Evolutionary conservation across 2,888 invertebrate species (phyloP), one percentile per base, ranked within the genome.

Genomic region (Nephrocerus scutellatus): DNA sequence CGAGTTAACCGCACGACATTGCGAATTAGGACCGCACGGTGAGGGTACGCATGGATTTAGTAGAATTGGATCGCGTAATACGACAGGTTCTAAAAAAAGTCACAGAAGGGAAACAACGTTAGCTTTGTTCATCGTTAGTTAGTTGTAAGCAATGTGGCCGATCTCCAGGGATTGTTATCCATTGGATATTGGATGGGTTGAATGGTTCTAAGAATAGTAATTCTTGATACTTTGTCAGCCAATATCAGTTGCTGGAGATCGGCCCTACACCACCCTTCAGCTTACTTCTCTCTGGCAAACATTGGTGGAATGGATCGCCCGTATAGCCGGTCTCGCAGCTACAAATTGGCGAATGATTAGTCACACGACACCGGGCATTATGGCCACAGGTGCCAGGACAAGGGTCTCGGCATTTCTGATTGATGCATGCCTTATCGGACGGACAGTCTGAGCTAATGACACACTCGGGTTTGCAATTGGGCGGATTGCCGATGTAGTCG

Each of bases 321-420:
- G 79, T 79, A 54, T 75, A 77, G 46, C 76, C 77, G 12, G 72
- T 61, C 16, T 75, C 73, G 56, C 86, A 86, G 45, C 74, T 77
- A 59, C 86, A 86, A 53, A 84, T 80, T 2, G 84, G 82, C 54
- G 80, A 80, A 59, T 86, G 85, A 63, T 84, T 83, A 22, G 81
- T 75, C 24, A 83, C 82, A 55, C 75, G 75, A 60, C 86, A 87
- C 49, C 74, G 72, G 3, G 85, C 82, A 54, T 77, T 76, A 13
- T 76, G 68, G 19, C 84, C 85, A 62, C 85, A 85, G n/a, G 82
- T 76, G 36, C 82, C 83, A 15, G 72, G 71, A 54, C 84, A 84
- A 14, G 84, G 84, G 63, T 86, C 77, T 37, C 74, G 73, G 64
- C 86, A 86, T 61, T 79, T 79, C 62, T 82, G 80, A 67, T 82